Conservation (phyloP, 2,113 vertebrate genomes). For the Porphyrio hochstetteri region DNA sequence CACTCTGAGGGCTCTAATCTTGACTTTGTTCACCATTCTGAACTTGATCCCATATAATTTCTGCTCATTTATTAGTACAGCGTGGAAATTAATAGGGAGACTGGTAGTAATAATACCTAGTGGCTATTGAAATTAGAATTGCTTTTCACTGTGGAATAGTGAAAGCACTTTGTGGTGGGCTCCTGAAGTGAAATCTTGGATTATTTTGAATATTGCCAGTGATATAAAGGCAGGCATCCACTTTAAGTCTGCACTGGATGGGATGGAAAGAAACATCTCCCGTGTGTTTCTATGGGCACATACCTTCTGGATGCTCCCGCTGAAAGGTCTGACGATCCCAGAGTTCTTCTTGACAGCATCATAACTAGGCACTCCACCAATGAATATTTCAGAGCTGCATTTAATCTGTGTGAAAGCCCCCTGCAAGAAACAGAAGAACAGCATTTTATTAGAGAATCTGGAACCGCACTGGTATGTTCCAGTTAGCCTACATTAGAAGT, state of each 20-base stretch:
- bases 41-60: background rate
- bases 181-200: background rate
- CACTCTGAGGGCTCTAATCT: background rate
- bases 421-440: constrained; percentile 62
- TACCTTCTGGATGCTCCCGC: constrained; percentile 94
- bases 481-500: background rate
- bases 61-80: background rate
- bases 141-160: background rate
- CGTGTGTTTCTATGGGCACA: background rate
- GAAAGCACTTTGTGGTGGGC: background rate
- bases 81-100: background rate
- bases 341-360: constrained; percentile 87
- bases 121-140: background rate
- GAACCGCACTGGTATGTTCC: background rate
- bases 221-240: rapidly evolving
- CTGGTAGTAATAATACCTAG: background rate
- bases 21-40: background rate
- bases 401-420: constrained; percentile 97
- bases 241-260: background rate
- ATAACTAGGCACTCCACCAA: constrained; percentile 90
- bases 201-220: background rate
- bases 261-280: background rate
- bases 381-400: constrained; percentile 90
- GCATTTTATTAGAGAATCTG: background rate
- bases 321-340: constrained; percentile 83